Conservation (phyloP, 2,888 invertebrate genomes). For the Nymphalis c-album region DNA sequence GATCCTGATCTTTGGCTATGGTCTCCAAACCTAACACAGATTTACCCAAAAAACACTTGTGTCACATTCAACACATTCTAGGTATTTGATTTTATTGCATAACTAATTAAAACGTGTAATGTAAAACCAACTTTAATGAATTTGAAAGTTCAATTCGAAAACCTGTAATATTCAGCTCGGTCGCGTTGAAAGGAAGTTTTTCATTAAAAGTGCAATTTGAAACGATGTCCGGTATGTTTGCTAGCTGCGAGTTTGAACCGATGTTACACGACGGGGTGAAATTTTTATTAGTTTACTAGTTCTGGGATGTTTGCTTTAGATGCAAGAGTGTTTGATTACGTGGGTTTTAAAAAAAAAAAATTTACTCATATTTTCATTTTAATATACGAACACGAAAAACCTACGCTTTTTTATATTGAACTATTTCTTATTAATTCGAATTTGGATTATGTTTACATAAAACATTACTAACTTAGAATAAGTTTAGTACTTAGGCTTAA, state of each 20-base stretch:
- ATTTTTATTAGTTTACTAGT: constrained; percentile 3
- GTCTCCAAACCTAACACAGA: too few species aligned
- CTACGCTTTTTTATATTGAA: too few species aligned
- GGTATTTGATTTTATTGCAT: too few species aligned
- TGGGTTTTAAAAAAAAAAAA: not conserved
- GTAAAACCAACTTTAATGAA: not conserved
- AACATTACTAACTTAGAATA: too few species aligned
- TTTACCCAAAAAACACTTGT: too few species aligned
- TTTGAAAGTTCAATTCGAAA: not conserved
- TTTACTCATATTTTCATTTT: not conserved
- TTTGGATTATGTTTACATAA: too few species aligned
- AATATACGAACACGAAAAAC: too few species aligned
- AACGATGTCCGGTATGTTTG: constrained; percentile 2
- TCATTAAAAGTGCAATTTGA: constrained; percentile 22
- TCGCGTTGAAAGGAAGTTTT: constrained; percentile 23
- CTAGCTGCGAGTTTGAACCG: not conserved
- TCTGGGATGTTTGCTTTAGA: not conserved
- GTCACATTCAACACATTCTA: too few species aligned
- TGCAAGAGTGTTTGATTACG: not conserved
- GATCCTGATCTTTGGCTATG: too few species aligned
- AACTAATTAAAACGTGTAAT: not conserved
- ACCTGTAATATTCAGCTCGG: constrained; percentile 12
- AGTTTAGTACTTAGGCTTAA: too few species aligned
- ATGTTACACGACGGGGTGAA: not conserved
- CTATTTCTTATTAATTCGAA: too few species aligned